phyloP scores from a whole-genome alignment of 2,888 invertebrate species.

The Drosophila pseudotalamancana region DNA sequence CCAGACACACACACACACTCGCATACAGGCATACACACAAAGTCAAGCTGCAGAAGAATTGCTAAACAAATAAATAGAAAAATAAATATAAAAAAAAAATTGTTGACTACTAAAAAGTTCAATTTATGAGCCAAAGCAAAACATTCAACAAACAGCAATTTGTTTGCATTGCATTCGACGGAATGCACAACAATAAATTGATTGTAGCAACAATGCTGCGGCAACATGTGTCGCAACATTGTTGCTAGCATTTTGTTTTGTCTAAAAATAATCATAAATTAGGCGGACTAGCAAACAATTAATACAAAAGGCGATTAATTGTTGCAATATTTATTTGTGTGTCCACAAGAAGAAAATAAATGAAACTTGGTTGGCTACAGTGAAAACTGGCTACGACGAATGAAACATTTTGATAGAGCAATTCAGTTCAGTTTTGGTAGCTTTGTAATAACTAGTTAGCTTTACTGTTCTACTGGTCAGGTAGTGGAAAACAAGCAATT shows the following conservation, averaged over 20 bases:
- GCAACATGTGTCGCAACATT: slow-evolving; percentile 13
- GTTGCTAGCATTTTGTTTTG: slow-evolving; percentile 8
- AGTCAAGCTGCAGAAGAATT: slow-evolving; percentile 46
- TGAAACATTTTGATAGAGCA: not conserved
- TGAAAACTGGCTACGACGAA: not conserved
- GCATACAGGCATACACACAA: too few relatives aligned
- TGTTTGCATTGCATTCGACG: slow-evolving; percentile 54
- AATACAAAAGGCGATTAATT: slow-evolving; percentile 17
- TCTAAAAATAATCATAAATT: slow-evolving; percentile 33
- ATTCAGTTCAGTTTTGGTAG: not conserved
- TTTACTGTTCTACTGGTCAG: slow-evolving; percentile 5
- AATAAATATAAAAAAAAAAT: slow-evolving; percentile 37
- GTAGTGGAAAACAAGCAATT: slow-evolving; percentile 56
- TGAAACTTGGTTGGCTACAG: not conserved
- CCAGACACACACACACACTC: too few relatives aligned
- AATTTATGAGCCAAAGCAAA: slow-evolving; percentile 50
- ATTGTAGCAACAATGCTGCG: slow-evolving; percentile 42
- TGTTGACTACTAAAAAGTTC: slow-evolving; percentile 47
- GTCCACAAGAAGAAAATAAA: slow-evolving; percentile 4
- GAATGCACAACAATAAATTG: slow-evolving; percentile 48
- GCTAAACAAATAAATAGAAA: slow-evolving; percentile 39
- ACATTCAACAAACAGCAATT: slow-evolving; percentile 15
- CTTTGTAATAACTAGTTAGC: not conserved
- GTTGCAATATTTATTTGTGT: not conserved
- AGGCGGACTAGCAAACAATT: slow-evolving; percentile 41